A percentile compares a stretch with the other conserved stretches of the same genome.
Evolutionary conservation across 2,797 vertebrate genomes (phyloP).

Genomic region (Paedocypris micromegethes): DNA sequence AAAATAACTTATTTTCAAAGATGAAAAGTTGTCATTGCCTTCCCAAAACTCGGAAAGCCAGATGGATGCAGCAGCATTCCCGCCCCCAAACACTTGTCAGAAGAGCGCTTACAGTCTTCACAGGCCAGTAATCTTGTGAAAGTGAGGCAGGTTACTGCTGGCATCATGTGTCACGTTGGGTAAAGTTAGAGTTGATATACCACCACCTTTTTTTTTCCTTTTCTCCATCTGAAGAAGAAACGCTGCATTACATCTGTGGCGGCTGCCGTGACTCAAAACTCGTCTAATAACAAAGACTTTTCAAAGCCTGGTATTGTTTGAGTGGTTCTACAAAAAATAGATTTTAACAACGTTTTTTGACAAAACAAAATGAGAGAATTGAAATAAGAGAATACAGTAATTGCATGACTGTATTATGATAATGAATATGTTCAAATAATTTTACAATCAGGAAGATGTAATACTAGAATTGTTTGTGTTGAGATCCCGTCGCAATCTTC

Average conservation of each 20-base stretch:
- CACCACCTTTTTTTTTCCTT: constrained; percentile 1
- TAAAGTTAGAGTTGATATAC: constrained; percentile 36
- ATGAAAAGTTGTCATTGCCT: constrained; percentile 29
- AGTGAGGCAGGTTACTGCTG: constrained; percentile 45
- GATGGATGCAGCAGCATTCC: constrained; percentile 36
- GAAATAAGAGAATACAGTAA: too few species aligned
- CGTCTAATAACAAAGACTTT: constrained; percentile 32
- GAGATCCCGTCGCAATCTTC: too few species aligned
- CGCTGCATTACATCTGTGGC: constrained; percentile 26
- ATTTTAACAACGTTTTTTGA: too few species aligned
- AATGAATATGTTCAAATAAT: too few species aligned
- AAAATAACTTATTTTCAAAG: not conserved
- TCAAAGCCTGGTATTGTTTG: constrained; percentile 19
- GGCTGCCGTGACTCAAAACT: constrained; percentile 25
- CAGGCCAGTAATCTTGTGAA: constrained; percentile 45
- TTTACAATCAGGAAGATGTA: too few species aligned
- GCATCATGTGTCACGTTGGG: constrained; percentile 36
- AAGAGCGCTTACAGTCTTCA: constrained; percentile 43
- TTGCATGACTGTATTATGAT: too few species aligned
- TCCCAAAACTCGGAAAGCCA: constrained; percentile 32
- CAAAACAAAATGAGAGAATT: too few species aligned
- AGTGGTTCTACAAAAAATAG: too few species aligned
- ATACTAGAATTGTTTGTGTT: too few species aligned
- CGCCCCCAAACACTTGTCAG: constrained; percentile 34
- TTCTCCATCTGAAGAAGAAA: constrained; percentile 2